Base-by-base conservation (phyloP, 2,797 vertebrate species). In the Gymnopithys bicolor region DNA sequence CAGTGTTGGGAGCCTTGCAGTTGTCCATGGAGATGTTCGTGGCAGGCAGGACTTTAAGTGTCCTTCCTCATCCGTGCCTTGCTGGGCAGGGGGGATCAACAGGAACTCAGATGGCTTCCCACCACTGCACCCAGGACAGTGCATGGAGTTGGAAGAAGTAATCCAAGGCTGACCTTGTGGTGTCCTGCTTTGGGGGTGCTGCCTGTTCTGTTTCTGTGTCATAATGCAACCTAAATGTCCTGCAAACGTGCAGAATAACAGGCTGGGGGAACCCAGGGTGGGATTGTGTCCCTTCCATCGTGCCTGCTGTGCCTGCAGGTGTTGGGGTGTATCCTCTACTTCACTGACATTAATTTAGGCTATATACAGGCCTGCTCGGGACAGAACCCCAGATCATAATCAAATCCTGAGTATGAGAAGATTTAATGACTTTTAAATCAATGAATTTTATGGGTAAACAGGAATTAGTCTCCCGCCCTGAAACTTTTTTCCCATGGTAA, bases 41-140 rank as follows among this genome's bases (percentile, higher is more conserved):
- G 76, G 93, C 37, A 67, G 87, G 67, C 41, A 81, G 56, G 30
- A 30, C 11, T 60, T 63, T 21, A 74, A 51, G 35, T 12, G 15
- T 63, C 8, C 13, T 28, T 53, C 76, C 32, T 27, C 17, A 15
- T 5, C 35, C 8, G 48, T 0, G 1, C 8, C 23, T 58, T 52
- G 18, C 9, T 77, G 60, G 52, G 32, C 4, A 62, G 68, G 24
- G 45, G 22, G 60, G 45, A 39, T 28, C 13, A 7, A 53, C 52
- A 49, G 8, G n/a, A 48, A n/a, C 5, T 1, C 0, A 2, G 13
- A 4, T 41, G 33, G 7, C 3, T 59, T 84, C n/a, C 56, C 27
- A 55, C 3, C 4, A 0, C 27, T 23, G 35, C 16, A 14, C 16
- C 15, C 56, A 35, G 18, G 3, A 2, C 0, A 2, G n/a, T 25